Evolutionary conservation across 1,140 invertebrate species (phyloP), one percentile per base, ranked within the genome.

Genomic region (Papilio glaucus): DNA sequence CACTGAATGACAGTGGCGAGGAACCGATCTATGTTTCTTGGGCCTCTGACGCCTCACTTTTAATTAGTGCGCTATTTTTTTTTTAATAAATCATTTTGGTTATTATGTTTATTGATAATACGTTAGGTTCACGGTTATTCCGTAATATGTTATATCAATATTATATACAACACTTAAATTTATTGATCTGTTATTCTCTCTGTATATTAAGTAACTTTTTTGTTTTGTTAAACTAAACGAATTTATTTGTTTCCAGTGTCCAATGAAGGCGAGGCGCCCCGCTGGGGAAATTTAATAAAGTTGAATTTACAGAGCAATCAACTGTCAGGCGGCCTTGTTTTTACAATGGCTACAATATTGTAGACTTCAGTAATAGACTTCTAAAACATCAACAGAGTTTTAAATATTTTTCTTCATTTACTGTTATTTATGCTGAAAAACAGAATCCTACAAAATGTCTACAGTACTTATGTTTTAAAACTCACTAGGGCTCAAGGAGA

Each of bases 231-330:
- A 53, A 24, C 18, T 24, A 53, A 53, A 53, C 45, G 18, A 53
- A 53, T 53, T 53, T 53, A 53, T 53, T 24, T 18, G 49, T 53
- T 53, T 18, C 49, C 45, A 49, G 49, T 53, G 49, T 24, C 33
- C 61, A 33, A 63, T 62, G 26, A n/a, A 38, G 29, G 29, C 26
- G 10, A 38, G 61, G 61, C 18, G n/a, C 13, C 61, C 61, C 37
- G 61, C 61, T 63, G 61, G 38, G 61, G 37, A 38, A 63, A 63
- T 63, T 63, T 63, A 63, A 63, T 63, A 63, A 63, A 63, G 61
- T 9, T 39, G 61, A 63, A 63, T 63, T 63, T 63, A 63, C 29
- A 9, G 61, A 39, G 61, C 61, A 63, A 63, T 63, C 61, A 63
- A 10, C 61, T 63, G 61, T 63, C 61, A 63, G 61, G 49, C 15